These are phyloP conservation scores for Ochlodes sylvanus DNA, from an alignment of 2,888 invertebrate species.

Conservation along the genomic window DNA sequence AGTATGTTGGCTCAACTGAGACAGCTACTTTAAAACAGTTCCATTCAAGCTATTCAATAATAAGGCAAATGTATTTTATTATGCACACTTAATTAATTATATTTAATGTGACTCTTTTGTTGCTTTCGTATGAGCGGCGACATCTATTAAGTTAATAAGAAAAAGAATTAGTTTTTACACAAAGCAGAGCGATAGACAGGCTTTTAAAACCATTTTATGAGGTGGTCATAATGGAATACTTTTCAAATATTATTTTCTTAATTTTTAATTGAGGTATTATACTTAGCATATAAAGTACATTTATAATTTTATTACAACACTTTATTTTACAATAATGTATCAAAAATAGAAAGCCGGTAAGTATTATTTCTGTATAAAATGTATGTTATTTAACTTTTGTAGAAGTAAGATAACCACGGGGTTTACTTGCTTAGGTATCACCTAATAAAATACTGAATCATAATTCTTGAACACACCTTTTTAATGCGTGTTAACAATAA, in stretches of 20 bases:
- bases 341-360: no score
- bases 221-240: conserved; percentile 19
- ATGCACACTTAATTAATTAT: conserved; percentile 76
- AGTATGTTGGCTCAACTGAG: neutral
- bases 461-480: no score
- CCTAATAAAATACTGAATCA: no score
- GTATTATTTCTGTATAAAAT: no score
- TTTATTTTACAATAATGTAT: no score
- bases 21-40: conserved; percentile 69
- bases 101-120: conserved; percentile 64
- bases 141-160: conserved; percentile 43
- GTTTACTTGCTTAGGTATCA: no score
- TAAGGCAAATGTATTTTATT: conserved; percentile 56
- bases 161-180: conserved; percentile 39
- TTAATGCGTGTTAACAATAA: no score
- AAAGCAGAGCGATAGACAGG: conserved; percentile 13
- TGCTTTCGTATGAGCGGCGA: conserved; percentile 52
- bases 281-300: no score
- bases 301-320: no score
- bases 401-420: no score
- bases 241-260: conserved; percentile 14
- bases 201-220: conserved; percentile 12
- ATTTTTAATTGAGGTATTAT: neutral
- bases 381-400: no score
- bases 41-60: conserved; percentile 59